Base-by-base conservation (phyloP, 2,113 vertebrate species). In the Carassius gibelio region DNA sequence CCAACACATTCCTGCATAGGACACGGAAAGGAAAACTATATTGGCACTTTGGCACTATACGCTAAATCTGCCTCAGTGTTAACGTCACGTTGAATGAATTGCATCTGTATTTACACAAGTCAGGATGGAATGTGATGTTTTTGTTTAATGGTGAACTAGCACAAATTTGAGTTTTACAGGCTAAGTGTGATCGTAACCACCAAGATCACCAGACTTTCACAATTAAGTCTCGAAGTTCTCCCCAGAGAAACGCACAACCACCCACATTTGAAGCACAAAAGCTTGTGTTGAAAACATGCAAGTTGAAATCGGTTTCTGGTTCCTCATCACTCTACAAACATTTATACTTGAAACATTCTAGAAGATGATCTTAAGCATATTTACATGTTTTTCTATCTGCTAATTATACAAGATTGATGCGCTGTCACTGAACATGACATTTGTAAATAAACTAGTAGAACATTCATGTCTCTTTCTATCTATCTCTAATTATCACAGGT, bases 291-390 rank as follows among this genome's bases (percentile, higher is more conserved):
- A 72, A 87, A 76, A 74, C 81, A 83, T 80, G 38, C n/a, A 66
- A 50, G 75, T 52, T 42, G 21, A 59, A 82, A 81, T 86, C 82
- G 78, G 38, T 81, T 87, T 86, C 57, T 23, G 81, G 81, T 57
- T 76, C 38, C 75, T 61, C 42, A 36, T 79, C 66, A 55, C 42
- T 81, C 61, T 84, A 81, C 45, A 87, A 87, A 48, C 57, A 79
- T 81, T 84, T 84, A 81, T 69, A 81, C 76, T 81, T 50, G 77
- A 84, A 61, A 74, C 66, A 62, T 23, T 42, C 19, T 17, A 74
- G 66, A 26, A 75, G 57, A 50, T 15, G 26, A 75, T 68, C 66
- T 75, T 75, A 71, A 26, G 5, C 26, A 69, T 45, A 68, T 62
- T 75, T 78, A 75, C 69, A 36, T 21, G 34, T 66, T 69, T 68